Percentiles rank a stretch among this genome's conserved stretches.
phyloP scores from a whole-genome alignment of 2,113 vertebrate genomes.

The Nasalis larvatus region DNA sequence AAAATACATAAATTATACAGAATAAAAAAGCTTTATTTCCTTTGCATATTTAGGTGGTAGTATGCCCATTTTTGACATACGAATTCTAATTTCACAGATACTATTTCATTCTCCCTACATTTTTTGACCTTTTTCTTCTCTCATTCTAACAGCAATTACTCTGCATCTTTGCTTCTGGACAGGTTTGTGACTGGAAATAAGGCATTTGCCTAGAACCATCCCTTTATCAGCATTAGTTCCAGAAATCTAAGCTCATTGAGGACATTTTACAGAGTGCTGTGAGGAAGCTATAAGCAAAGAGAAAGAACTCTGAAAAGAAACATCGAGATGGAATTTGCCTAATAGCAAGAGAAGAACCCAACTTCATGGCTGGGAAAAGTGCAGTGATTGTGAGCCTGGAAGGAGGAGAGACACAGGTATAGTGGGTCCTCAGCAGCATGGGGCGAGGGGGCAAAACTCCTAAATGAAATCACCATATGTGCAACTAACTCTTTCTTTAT shows the following conservation, averaged over 20 bases:
- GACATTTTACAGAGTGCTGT: neutral
- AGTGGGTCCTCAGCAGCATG: neutral
- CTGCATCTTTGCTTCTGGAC: neutral
- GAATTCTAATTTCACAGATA: neutral
- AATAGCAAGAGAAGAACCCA: neutral
- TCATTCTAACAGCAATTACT: neutral
- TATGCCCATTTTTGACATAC: neutral
- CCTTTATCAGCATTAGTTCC: neutral
- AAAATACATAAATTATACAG: neutral
- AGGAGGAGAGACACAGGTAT: neutral
- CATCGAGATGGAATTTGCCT: neutral
- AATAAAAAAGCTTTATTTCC: neutral
- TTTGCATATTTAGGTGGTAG: neutral
- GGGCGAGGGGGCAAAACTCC: rapidly evolving
- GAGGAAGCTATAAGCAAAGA: neutral
- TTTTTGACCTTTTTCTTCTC: neutral
- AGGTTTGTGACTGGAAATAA: neutral
- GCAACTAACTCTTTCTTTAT: too few relatives aligned
- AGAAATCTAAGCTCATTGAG: neutral
- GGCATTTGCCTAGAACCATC: neutral
- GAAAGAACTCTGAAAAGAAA: neutral
- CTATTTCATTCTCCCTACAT: neutral
- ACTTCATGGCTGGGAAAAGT: neutral
- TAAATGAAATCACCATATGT: rapidly evolving
- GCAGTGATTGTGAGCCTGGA: rapidly evolving